Evolutionary conservation across 2,888 invertebrate species (phyloP), one percentile per base, ranked within the genome.

Genomic region (Thymelicus sylvestris): DNA sequence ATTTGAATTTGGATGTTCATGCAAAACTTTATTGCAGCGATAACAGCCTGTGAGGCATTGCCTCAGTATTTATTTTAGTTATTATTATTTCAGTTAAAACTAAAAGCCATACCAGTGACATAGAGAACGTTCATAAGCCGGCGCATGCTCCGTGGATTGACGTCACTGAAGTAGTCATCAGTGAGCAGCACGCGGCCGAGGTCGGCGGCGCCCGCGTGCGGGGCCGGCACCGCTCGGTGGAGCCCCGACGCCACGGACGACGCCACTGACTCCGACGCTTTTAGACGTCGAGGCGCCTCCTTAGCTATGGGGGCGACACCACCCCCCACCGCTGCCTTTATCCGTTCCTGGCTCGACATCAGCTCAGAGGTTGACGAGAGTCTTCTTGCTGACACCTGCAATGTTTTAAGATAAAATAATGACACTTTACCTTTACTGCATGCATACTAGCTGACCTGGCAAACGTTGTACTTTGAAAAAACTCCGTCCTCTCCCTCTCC

Each of bases 131-230:
- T 99, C 98, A 99, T 98, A 38, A 99, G 95, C 67, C 99, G 95
- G 74, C 98, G 94, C 98, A 99, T 98, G 81, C 98, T 98, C 62
- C 99, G 95, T 0, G 99, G 99, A 94, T 99, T 99, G 75, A 99
- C 98, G 88, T 99, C 99, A 81, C 98, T 99, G 90, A 99, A 99
- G 94, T 99, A 99, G 89, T 99, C 99, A 84, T 99, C 99, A 0
- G 99, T 99, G 24, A 98, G 95, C 76, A 99, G 94, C 93, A 98
- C 98, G 79, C 97, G 96, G 57, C 97, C 93, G 39, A 95, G 83
- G 77, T 90, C 94, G 59, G 97, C 97, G 1, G 97, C 97, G 6
- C 97, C 97, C 13, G 81, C 78, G 79, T 87, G 86, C 7, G 86
- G 86, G 47, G 83, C 85, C 88, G 95, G 81, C 13, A 87, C 81